Evolutionary conservation across 2,888 invertebrate species (phyloP), one percentile per base, ranked within the genome.

Genomic region (Erebia aethiops): DNA sequence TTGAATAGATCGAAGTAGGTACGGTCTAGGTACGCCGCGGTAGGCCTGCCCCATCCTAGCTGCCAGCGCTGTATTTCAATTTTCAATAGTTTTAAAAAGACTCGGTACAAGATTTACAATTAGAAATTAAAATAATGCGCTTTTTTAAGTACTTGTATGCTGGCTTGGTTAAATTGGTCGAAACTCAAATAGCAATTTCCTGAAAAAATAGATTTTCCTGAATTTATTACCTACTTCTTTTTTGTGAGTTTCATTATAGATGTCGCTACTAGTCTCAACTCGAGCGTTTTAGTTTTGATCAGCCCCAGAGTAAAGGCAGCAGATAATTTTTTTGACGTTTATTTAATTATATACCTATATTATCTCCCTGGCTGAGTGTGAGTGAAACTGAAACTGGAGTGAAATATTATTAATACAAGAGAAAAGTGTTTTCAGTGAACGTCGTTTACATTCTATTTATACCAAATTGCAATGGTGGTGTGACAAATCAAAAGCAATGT

Each of bases 401-500:
- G n/a, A n/a, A n/a, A n/a, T n/a, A n/a, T n/a, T n/a, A n/a, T n/a
- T n/a, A n/a, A n/a, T n/a, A n/a, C 3, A 4, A 56, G 56, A 26
- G 63, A 72, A 57, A 52, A 70, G 43, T 67, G 63, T 67, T 69
- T 49, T 61, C 49, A 61, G 67, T 73, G 67, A 70, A 67, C 49
- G 8, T 58, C 10, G 18, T n/a, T 21, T 35, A 46, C 0, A 26
- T 51, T 43, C 52, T n/a, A 10, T 3, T 62, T 66, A 57, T 58
- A 57, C 21, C 16, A 70, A 64, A 62, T 49, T 21, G 46, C 21
- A 21, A 21, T 49, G 49, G 7, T 64, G 41, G 43, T 49, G 68
- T 69, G 58, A 72, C 52, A 67, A 71, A 56, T 62, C 54, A 63
- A 18, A 70, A 62, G 66, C 62, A 54, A 63, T 72, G 71, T 67